Evolutionary conservation across 1,140 invertebrate species (phyloP).

Genomic region (Drosophila santomea): DNA sequence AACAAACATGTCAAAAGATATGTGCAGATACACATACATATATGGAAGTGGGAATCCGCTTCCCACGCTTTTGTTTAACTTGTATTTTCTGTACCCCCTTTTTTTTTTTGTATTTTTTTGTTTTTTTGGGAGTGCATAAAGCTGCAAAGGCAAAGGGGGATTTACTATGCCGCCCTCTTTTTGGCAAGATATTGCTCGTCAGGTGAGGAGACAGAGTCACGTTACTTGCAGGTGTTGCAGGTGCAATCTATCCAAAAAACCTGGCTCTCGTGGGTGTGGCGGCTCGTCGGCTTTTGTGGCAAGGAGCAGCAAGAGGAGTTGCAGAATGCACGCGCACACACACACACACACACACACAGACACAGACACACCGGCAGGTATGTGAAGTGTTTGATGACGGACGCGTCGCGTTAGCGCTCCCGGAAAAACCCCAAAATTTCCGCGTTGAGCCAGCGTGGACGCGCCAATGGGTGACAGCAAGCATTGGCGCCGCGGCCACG

Average conservation of each 20-base stretch:
- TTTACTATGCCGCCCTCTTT: slow-evolving; percentile 60
- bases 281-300: slow-evolving; percentile 64
- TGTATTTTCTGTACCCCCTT: slow-evolving; percentile 9
- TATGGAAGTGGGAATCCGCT: slow-evolving; percentile 9
- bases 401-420: too few species aligned
- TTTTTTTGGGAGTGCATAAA: slow-evolving; percentile 56
- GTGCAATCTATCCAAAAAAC: slow-evolving; percentile 71
- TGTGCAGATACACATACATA: slow-evolving; percentile 1
- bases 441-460: too few species aligned
- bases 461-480: too few species aligned
- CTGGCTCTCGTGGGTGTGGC: slow-evolving; percentile 23
- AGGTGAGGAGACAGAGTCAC: slow-evolving; percentile 70
- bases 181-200: slow-evolving; percentile 41
- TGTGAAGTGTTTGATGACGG: too few species aligned
- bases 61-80: slow-evolving; percentile 25
- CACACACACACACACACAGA: slow-evolving; percentile 11
- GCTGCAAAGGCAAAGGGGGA: slow-evolving; percentile 62
- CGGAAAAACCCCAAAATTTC: too few species aligned
- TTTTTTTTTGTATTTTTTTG: slow-evolving; percentile 14
- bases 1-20: slow-evolving; percentile 76
- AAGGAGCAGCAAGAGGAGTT: slow-evolving; percentile 9
- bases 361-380: too few species aligned
- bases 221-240: slow-evolving; percentile 82
- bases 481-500: too few species aligned
- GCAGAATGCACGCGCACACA: background rate